Conservation (phyloP, 1,140 invertebrate species). For the Tetramorium parvispinum region DNA sequence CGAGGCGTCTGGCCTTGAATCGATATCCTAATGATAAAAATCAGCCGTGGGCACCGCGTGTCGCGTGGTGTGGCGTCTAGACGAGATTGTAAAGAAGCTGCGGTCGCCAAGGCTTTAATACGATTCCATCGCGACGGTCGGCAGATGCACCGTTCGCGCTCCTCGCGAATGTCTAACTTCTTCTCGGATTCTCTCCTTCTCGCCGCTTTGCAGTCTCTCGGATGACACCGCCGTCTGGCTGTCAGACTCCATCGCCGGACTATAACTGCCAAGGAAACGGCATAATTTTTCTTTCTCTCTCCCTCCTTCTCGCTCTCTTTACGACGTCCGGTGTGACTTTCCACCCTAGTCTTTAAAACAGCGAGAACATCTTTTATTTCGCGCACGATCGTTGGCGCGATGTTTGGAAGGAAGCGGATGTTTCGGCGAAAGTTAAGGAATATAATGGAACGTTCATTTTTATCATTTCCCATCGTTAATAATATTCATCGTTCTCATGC, state of each 20-base stretch:
- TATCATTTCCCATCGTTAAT: background rate
- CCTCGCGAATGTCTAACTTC: slow-evolving; percentile 15
- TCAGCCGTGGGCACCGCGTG: slow-evolving; percentile 50
- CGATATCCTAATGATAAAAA: slow-evolving; percentile 47
- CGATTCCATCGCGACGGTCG: slow-evolving; percentile 27
- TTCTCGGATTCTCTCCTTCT: slow-evolving; percentile 34
- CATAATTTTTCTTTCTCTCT: background rate
- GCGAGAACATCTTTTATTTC: slow-evolving; percentile 39
- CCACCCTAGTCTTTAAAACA: slow-evolving; percentile 25
- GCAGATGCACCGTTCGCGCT: slow-evolving; percentile 41
- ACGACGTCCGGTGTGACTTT: slow-evolving; percentile 52
- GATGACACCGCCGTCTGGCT: slow-evolving; percentile 68
- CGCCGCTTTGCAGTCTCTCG: slow-evolving; percentile 50
- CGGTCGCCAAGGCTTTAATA: slow-evolving; percentile 59
- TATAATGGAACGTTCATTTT: background rate
- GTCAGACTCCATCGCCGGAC: slow-evolving; percentile 60
- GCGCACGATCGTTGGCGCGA: slow-evolving; percentile 15
- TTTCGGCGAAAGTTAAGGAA: slow-evolving; percentile 9
- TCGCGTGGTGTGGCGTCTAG: slow-evolving; percentile 67
- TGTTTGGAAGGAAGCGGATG: background rate
- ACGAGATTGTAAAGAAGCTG: slow-evolving; percentile 75
- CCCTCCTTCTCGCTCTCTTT: slow-evolving; percentile 3
- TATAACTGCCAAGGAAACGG: slow-evolving; percentile 58
- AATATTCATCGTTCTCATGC: background rate
- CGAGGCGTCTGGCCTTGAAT: slow-evolving; percentile 63